Evolutionary conservation across 2,888 invertebrate species (phyloP).

Genomic region (Strigamia crassipes): DNA sequence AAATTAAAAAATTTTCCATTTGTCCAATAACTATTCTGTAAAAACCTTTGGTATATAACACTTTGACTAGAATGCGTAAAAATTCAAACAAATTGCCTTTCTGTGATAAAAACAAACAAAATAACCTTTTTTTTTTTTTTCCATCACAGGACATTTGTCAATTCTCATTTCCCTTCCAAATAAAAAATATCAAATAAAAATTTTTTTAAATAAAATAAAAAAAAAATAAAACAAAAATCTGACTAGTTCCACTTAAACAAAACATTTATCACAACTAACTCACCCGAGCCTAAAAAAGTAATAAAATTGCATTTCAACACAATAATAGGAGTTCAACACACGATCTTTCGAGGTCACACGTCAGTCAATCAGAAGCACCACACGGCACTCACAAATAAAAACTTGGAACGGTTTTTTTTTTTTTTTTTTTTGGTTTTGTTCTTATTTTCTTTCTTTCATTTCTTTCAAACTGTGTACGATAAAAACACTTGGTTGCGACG

Average conservation of each 20-base stretch:
- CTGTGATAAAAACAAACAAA: not conserved
- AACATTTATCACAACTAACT: conserved; percentile 4
- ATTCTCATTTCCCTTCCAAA: not conserved
- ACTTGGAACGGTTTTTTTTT: not conserved
- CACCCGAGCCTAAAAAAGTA: not conserved
- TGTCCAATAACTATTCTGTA: not conserved
- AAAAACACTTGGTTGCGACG: conserved; percentile 21
- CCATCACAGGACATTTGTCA: not conserved
- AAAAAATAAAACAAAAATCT: not conserved
- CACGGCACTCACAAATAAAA: conserved; percentile 21
- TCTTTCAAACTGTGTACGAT: conserved; percentile 13
- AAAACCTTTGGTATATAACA: not conserved
- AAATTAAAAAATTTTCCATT: not conserved
- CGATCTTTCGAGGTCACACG: conserved; percentile 12
- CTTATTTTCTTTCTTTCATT: too few species aligned
- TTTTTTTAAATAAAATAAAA: not conserved
- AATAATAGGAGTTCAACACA: conserved; percentile 21
- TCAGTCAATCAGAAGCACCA: conserved; percentile 10
- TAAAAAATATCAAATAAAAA: not conserved
- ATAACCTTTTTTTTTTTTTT: not conserved
- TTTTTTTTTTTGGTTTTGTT: not conserved
- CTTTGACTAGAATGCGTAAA: conserved; percentile 18
- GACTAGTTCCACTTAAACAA: conserved; percentile 21
- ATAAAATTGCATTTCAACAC: conserved; percentile 21
- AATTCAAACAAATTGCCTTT: not conserved